Base-by-base conservation (phyloP, 2,888 invertebrate genomes). In the Erebia aethiops region DNA sequence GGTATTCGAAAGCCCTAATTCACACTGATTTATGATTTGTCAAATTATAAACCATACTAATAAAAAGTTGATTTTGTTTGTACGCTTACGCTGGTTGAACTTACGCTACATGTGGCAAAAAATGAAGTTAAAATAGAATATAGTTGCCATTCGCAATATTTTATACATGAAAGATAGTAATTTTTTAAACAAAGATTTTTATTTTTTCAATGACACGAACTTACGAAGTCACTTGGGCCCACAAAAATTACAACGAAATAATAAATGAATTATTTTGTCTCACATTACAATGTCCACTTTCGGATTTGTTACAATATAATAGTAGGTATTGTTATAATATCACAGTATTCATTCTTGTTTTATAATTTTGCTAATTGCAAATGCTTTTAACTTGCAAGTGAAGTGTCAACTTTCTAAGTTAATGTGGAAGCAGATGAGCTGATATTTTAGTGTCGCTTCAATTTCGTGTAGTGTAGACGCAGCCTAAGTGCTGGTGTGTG, bases 221-320 rank as follows among this genome's bases (percentile, higher is more conserved):
- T 9, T 60, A 2, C 18, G 8, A 54, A 16, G 56, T 9, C 16
- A 43, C 18, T 5, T 58, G 16, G 8, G 46, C 2, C 18, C 46
- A n/a, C 46, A 46, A 46, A 43, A 41, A 18, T 46, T 13, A 61
- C 46, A 61, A 61, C 61, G 46, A 61, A 61, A 46, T 61, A 43
- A 21, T 13, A 56, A 21, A 13, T 10, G 21, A 52, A 52, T 52
- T 16, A 2, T 56, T 56, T 56, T 56, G 16, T 56, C 11, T 21
- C 13, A 52, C n/a, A 16, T 16, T 52, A 9, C 13, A 11, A 43
- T 43, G 43, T 11, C 43, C 43, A 46, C 43, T 13, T 51, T 51
- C 51, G 13, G 14, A 35, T 35, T 35, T 35, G 49, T 14, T 11
- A 46, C 11, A 13, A 46, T 13, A 46, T 46, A 13, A 11, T 46